Evolutionary conservation across 1,140 invertebrate genomes (phyloP).

Genomic region (Onthophagus taurus): DNA sequence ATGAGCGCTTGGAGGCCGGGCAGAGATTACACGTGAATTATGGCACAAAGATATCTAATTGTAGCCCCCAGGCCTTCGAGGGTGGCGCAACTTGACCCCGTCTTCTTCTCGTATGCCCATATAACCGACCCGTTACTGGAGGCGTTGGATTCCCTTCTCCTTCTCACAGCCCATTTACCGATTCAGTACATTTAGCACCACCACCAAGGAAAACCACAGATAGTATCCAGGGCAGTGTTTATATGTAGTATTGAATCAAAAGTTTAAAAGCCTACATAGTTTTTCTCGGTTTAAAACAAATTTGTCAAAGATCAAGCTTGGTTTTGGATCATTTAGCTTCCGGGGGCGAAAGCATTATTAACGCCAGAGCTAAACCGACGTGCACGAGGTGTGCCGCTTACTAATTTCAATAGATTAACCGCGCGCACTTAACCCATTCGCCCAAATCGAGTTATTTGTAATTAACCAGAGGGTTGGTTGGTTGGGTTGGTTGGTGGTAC

Average conservation of each 20-base stretch:
- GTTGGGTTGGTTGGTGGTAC: no score
- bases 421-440: constrained; percentile 38
- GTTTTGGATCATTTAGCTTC: no score
- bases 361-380: constrained; percentile 33
- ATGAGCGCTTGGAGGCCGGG: constrained; percentile 33
- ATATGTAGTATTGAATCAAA: no score
- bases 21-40: constrained; percentile 40
- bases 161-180: constrained; percentile 36
- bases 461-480: no score
- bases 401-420: constrained; percentile 40
- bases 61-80: constrained; percentile 31
- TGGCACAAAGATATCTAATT: constrained; percentile 40
- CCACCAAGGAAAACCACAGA: no score
- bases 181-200: constrained; percentile 37
- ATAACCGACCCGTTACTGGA: background rate
- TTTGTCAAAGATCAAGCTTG: constrained; percentile 10
- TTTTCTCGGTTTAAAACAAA: no score
- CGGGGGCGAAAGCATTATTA: constrained; percentile 30
- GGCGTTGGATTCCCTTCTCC: constrained; percentile 12
- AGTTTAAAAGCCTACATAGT: no score
- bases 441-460: constrained; percentile 40
- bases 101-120: constrained; percentile 14
- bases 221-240: no score
- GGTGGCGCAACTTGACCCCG: constrained; percentile 33
- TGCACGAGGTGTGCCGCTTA: constrained; percentile 36